Conservation (phyloP, 2,888 invertebrate genomes). For the Gandaritis pyraliata region DNA sequence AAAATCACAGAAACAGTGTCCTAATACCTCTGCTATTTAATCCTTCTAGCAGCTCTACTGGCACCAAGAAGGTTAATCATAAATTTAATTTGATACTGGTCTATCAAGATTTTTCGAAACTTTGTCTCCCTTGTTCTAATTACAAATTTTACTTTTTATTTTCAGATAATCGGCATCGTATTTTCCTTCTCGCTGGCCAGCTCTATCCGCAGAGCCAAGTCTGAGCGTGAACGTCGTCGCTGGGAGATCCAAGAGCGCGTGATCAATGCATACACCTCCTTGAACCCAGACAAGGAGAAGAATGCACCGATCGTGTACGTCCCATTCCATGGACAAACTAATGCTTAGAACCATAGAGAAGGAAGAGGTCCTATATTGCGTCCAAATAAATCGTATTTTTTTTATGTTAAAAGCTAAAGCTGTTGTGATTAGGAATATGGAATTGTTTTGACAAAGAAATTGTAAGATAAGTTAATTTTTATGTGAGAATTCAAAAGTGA, state of each 20-base stretch:
- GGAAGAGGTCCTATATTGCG: background rate
- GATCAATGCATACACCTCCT: constrained; percentile 78
- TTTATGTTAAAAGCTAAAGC: constrained; percentile 6
- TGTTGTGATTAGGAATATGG: constrained; percentile 27
- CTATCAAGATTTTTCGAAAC: too few species aligned
- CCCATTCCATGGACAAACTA: constrained; percentile 78
- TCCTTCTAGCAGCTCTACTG: too few species aligned
- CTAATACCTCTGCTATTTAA: too few species aligned
- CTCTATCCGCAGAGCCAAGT: constrained; percentile 91
- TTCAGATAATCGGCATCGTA: constrained; percentile 92
- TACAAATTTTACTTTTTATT: constrained; percentile 42
- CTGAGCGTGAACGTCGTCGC: constrained; percentile 87
- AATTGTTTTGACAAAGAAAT: background rate
- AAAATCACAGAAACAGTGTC: too few species aligned
- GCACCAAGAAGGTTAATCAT: too few species aligned
- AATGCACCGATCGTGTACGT: constrained; percentile 73
- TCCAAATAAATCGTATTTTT: constrained; percentile 7
- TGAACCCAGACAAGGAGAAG: constrained; percentile 71
- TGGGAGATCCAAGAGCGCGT: constrained; percentile 87
- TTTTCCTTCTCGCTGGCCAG: constrained; percentile 95
- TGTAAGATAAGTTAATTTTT: background rate
- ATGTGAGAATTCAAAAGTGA: background rate
- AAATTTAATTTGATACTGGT: too few species aligned
- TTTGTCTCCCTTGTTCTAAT: background rate
- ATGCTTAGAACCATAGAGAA: constrained; percentile 51